Conservation (phyloP, 1,140 invertebrate genomes). For the Matsumurasca onukii region DNA sequence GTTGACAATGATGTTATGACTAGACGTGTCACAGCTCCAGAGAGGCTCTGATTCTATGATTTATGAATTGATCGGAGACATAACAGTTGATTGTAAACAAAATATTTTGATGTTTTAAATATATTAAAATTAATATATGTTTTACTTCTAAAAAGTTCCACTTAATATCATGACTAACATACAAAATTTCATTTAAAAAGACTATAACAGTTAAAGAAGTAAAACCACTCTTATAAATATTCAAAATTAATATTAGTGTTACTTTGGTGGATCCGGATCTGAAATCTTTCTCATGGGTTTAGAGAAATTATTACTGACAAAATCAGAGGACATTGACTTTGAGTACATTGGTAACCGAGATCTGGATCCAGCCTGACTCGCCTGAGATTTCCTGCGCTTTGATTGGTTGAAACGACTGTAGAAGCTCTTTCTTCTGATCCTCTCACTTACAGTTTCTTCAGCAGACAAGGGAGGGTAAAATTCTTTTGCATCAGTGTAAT, state of each 20-base stretch:
- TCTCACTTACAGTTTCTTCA: constrained; percentile 76
- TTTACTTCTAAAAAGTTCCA: neutral
- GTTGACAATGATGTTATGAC: neutral
- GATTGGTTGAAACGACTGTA: constrained; percentile 85
- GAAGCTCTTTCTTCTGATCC: constrained; percentile 85
- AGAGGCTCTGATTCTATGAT: neutral
- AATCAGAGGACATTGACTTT: constrained; percentile 25
- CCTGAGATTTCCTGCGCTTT: constrained; percentile 46
- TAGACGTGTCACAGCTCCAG: neutral
- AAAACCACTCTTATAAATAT: neutral
- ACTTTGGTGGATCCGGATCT: neutral
- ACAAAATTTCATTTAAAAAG: neutral
- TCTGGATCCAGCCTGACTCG: neutral
- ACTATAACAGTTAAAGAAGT: neutral
- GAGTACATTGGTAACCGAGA: constrained; percentile 30
- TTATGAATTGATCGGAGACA: neutral
- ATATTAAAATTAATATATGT: neutral
- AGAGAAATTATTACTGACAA: constrained; percentile 1
- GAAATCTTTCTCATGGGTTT: constrained; percentile 2
- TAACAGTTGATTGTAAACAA: neutral
- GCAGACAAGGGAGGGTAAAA: constrained; percentile 50
- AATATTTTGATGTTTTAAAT: neutral
- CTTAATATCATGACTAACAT: neutral
- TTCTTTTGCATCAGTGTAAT: constrained; percentile 49
- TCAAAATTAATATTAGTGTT: neutral